Conservation (phyloP, 2,888 invertebrate species). For the Aporophyla nigra region DNA sequence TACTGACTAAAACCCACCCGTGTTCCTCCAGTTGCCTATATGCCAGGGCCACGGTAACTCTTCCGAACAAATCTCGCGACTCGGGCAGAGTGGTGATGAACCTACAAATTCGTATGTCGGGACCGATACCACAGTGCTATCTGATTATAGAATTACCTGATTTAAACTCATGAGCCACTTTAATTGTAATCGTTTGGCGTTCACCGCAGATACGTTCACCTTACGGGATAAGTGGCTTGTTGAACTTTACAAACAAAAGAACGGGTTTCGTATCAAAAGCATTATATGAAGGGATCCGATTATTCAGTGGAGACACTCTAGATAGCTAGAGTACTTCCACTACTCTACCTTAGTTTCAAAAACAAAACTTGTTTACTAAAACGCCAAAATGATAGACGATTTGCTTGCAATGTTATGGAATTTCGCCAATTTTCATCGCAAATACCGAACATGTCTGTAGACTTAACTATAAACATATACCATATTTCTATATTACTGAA, state of each 20-base stretch:
- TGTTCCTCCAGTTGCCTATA: too few relatives aligned
- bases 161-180: constrained; percentile 12
- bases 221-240: constrained; percentile 32
- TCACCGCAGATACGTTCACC: constrained; percentile 21
- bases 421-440: constrained; percentile 31
- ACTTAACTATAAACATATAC: constrained; percentile 32
- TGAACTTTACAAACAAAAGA: constrained; percentile 23
- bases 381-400: constrained; percentile 25
- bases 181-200: constrained; percentile 14
- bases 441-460: constrained; percentile 21
- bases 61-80: too few relatives aligned
- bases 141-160: neutral
- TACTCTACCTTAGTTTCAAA: neutral
- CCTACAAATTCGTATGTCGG: too few relatives aligned
- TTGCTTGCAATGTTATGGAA: constrained; percentile 40
- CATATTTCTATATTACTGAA: constrained; percentile 12
- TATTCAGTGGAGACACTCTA: neutral
- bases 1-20: too few relatives aligned
- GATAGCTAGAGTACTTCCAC: too few relatives aligned
- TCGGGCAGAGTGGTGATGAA: too few relatives aligned
- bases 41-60: too few relatives aligned
- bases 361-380: constrained; percentile 25
- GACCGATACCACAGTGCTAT: too few relatives aligned
- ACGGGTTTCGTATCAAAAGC: constrained; percentile 33
- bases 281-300: constrained; percentile 10